A percentile compares a stretch with the other conserved stretches of the same genome.
phyloP scores from a whole-genome alignment of 2,113 vertebrate species.

The Oreochromis tanganicae region DNA sequence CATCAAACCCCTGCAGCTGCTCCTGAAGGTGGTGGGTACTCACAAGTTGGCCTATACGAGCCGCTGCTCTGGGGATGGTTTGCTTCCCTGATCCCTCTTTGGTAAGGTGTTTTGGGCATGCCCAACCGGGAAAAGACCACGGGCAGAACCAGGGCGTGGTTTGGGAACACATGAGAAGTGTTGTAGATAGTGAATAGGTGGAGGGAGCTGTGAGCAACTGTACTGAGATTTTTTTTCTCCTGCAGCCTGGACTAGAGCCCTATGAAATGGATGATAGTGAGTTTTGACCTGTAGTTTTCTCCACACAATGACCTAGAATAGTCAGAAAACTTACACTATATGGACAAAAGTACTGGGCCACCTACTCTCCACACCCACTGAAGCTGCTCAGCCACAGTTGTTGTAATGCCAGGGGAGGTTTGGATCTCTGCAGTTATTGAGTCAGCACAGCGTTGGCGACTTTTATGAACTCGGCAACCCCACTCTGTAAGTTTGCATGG shows the following conservation, averaged over 20 bases:
- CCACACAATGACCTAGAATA: background rate
- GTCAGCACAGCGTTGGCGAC: background rate
- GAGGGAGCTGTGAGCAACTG: background rate
- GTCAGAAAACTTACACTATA: background rate
- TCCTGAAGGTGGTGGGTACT: background rate
- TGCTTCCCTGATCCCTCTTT: background rate
- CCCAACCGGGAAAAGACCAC: background rate
- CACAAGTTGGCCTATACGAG: background rate
- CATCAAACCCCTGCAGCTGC: background rate
- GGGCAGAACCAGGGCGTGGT: fast-evolving
- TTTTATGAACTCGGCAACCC: background rate
- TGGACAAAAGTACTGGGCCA: background rate
- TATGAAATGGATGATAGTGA: background rate
- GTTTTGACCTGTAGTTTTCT: background rate
- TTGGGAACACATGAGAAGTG: background rate
- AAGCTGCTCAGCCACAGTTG: background rate
- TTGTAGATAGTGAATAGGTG: background rate
- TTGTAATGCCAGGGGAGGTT: background rate
- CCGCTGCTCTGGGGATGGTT: background rate
- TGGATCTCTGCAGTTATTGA: background rate
- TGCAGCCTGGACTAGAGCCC: background rate
- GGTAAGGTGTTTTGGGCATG: background rate
- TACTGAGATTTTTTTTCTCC: background rate
- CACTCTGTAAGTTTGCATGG: background rate
- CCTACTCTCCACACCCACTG: background rate